Percentiles rank a stretch among this genome's conserved stretches.
These are phyloP conservation scores for Oryzias melastigma DNA, from an alignment of 2,113 vertebrate species.

Conservation along the genomic window DNA sequence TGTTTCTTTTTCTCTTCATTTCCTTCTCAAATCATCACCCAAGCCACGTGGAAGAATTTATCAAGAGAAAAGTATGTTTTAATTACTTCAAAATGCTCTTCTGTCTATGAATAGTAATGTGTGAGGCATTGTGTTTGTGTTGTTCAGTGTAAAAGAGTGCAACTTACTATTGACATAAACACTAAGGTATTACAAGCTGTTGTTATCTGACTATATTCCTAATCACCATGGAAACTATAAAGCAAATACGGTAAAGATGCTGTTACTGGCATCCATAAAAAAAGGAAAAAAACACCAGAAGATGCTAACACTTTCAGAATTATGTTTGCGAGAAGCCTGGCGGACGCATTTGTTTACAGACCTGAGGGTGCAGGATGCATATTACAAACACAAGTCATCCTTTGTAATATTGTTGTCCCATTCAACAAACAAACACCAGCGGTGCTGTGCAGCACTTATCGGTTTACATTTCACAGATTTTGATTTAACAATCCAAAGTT, in stretches of 20 bases:
- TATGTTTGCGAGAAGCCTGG: not conserved
- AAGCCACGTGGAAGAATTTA: no score
- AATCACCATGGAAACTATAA: constrained; percentile 55
- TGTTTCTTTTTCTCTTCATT: no score
- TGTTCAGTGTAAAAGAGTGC: constrained; percentile 4
- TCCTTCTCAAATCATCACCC: no score
- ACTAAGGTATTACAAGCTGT: constrained; percentile 25
- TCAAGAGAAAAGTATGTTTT: no score
- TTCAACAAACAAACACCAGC: not conserved
- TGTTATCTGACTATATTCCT: constrained; percentile 28
- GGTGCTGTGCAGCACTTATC: not conserved
- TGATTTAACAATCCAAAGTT: no score
- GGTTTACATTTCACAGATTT: not conserved
- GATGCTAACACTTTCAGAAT: constrained; percentile 5
- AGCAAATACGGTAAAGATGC: constrained; percentile 35
- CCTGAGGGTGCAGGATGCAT: not conserved
- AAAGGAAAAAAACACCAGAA: constrained; percentile 29
- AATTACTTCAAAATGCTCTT: no score
- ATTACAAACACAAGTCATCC: not conserved
- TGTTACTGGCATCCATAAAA: constrained; percentile 45
- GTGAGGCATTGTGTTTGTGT: not conserved
- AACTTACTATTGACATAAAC: not conserved
- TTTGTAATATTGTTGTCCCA: not conserved
- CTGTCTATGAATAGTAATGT: no score
- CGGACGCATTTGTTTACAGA: constrained; percentile 4